Conservation (phyloP, 2,888 invertebrate species). For the Xanthia togata region DNA sequence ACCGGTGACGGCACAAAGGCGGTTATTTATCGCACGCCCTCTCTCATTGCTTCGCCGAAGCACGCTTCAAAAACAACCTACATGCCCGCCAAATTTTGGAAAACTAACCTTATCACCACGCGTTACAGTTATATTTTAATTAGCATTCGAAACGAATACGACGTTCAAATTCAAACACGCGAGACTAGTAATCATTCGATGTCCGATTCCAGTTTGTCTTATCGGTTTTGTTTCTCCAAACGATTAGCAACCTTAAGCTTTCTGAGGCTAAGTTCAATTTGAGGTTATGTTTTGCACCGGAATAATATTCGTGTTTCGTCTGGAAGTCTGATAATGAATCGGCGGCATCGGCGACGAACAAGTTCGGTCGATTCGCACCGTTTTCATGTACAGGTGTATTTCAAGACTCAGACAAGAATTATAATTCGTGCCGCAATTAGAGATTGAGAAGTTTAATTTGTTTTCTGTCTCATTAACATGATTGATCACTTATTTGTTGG, state of each 20-base stretch:
- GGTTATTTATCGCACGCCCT: constrained; percentile 90
- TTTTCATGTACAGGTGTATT: constrained; percentile 75
- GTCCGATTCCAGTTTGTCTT: constrained; percentile 86
- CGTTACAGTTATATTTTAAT: constrained; percentile 78
- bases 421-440: constrained; percentile 63
- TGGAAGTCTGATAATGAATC: constrained; percentile 88
- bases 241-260: constrained; percentile 69
- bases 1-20: constrained; percentile 90
- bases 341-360: constrained; percentile 84
- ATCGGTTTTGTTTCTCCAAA: constrained; percentile 70
- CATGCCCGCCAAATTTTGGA: constrained; percentile 68
- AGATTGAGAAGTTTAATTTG: constrained; percentile 57
- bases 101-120: constrained; percentile 76
- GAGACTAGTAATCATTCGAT: constrained; percentile 89
- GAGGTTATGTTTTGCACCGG: constrained; percentile 44
- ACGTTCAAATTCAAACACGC: constrained; percentile 81
- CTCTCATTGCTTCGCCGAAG: constrained; percentile 88
- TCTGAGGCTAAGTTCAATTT: constrained; percentile 60
- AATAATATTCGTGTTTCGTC: constrained; percentile 83
- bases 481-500: constrained; percentile 41
- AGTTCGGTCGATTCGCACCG: constrained; percentile 83
- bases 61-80: constrained; percentile 84
- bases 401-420: constrained; percentile 69
- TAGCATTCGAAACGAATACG: constrained; percentile 75
- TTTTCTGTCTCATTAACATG: constrained; percentile 62